Evolutionary conservation across 1,140 invertebrate species (phyloP), one percentile per base, ranked within the genome.

Genomic region (Drosophila repletoides): DNA sequence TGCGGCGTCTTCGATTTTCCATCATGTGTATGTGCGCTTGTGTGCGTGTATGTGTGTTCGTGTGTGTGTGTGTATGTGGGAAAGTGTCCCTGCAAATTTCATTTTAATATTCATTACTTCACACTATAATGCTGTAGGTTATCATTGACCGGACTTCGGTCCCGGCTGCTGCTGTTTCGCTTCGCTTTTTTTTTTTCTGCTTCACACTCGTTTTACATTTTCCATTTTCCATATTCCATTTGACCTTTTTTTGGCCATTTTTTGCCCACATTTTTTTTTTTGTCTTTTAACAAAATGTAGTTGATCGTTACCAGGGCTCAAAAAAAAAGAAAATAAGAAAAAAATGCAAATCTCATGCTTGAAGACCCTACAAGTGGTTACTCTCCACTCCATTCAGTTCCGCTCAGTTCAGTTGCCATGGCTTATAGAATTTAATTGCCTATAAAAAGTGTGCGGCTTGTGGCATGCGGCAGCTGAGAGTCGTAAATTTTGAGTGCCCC

Each of bases 101-200:
- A 74, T 84, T 86, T 86, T 86, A 84, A 84, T 84, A 84, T 84
- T 84, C 79, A 84, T 84, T 84, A 75, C 66, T 84, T 86, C 75
- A 84, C 74, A 74, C 79, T 75, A 74, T 70, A 61, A 76, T 56
- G 60, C 61, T 52, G 19, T 41, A 49, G 60, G 59, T 69, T 63
- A 68, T 55, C 66, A 64, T 33, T 56, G 59, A 64, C 49, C 59
- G 10, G 24, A 48, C 2, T 55, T 41, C 59, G 10, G 24, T 40
- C 2, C 29, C 26, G 14, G 10, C 55, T 38, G 10, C n/a, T n/a
- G 4, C 14, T 5, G 17, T 9, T 24, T 15, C 22, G 38, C 22
- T 26, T 28, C 10, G 5, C 1, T 7, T 56, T 15, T 26, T 28
- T 51, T 28, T 9, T 28, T 17, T 28, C 21, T 19, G 22, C 22